These are phyloP conservation scores for Apamea anceps DNA, from an alignment of 2,888 invertebrate genomes.

Conservation along the genomic window DNA sequence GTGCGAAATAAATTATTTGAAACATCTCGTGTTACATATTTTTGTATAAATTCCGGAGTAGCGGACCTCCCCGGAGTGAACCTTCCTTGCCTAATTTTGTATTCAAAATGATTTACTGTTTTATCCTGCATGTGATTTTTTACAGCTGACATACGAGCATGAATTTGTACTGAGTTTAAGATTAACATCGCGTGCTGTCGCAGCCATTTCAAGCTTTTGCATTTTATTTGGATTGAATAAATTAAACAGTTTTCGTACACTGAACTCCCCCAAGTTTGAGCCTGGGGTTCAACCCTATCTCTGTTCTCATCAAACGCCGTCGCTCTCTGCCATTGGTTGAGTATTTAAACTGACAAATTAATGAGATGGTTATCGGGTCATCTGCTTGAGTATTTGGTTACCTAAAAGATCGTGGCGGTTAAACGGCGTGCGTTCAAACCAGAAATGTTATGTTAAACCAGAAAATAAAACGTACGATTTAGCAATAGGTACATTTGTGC, in stretches of 20 bases:
- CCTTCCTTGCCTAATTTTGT: slow-evolving; percentile 63
- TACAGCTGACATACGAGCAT: slow-evolving; percentile 39
- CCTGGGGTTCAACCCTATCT: slow-evolving; percentile 8
- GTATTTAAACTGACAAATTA: slow-evolving; percentile 34
- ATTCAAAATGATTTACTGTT: slow-evolving; percentile 66
- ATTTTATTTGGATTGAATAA: slow-evolving; percentile 14
- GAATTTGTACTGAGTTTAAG: slow-evolving; percentile 42
- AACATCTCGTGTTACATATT: slow-evolving; percentile 58
- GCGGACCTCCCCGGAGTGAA: slow-evolving; percentile 54
- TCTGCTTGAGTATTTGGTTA: slow-evolving; percentile 23
- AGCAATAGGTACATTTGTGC: background rate
- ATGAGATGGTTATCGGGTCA: slow-evolving; percentile 30
- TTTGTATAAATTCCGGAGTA: slow-evolving; percentile 59
- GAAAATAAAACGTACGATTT: background rate
- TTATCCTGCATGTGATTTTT: slow-evolving; percentile 60
- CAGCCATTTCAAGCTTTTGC: background rate
- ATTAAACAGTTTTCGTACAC: background rate
- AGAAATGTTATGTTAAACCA: background rate
- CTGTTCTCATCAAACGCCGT: slow-evolving; percentile 18
- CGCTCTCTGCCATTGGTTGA: slow-evolving; percentile 14
- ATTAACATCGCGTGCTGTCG: slow-evolving; percentile 24
- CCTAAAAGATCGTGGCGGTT: slow-evolving; percentile 15
- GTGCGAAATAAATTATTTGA: slow-evolving; percentile 58
- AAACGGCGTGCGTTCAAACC: slow-evolving; percentile 7
- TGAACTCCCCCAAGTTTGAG: slow-evolving; percentile 5